Evolutionary conservation across 2,113 vertebrate genomes (phyloP), one percentile per base, ranked within the genome.

Genomic region (Theristicus caerulescens): DNA sequence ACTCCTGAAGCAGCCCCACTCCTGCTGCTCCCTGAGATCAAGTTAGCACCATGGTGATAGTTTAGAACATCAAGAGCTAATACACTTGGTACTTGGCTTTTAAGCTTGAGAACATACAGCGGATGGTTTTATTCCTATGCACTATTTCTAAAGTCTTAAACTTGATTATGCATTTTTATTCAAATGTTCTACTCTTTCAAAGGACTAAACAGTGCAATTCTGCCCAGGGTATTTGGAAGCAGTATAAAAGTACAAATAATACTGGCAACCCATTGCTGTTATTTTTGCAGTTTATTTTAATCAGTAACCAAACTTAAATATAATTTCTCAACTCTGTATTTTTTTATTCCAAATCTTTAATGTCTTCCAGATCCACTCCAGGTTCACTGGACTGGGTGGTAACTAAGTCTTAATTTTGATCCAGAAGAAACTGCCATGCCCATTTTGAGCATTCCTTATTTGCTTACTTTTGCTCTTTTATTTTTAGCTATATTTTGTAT

Each of bases 291-390:
- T 93, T 89, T 87, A 89, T 94, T 96, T 94, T 90, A 91, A 94
- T 96, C 93, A 90, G 71, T 69, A 78, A 91, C 77, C 64, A 86
- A 93, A 76, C 62, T 90, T 93, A 86, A 54, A 92, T 92, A 65
- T 44, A 86, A 79, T 82, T 86, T 96, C 94, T 84, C 46, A 71
- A 15, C 34, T 64, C 47, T 58, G 13, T 88, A 18, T 25, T 93
- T 93, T 92, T 96, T 90, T 90, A 67, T 91, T 95, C 61, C 86
- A 79, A 47, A 52, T 57, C 32, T 91, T 91, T 96, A 95, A 96
- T 93, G 69, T 67, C 58, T 96, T 97, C 95, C 94, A 96, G 90
- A 97, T 72, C n/a, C 52, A 29, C 52, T 90, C 55, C 83, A 94
- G 90, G 87, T 95, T 91, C 65, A 62, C 69, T 95, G 80, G 82